Evolutionary conservation across 2,888 invertebrate genomes (phyloP).

Genomic region (Agonum fuliginosum): DNA sequence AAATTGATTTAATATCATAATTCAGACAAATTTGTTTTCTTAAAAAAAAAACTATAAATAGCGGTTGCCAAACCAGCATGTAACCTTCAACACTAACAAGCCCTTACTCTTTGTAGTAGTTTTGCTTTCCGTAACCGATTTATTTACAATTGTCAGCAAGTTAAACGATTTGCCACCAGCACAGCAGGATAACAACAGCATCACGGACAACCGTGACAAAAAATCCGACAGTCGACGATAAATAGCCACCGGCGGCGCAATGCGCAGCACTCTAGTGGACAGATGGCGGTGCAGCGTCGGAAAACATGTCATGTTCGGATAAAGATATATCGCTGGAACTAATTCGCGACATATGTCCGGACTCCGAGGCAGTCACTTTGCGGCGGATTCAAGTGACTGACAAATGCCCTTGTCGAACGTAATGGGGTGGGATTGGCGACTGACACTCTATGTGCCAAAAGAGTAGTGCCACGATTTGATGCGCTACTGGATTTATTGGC

Average conservation of each 20-base stretch:
- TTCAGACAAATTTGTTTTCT: too few relatives aligned
- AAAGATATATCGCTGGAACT: constrained; percentile 56
- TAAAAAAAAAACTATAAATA: too few relatives aligned
- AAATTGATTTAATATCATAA: too few relatives aligned
- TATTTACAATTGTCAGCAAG: neutral
- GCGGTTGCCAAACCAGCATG: too few relatives aligned
- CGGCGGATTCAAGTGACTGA: too few relatives aligned
- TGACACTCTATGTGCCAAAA: too few relatives aligned
- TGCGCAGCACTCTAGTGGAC: constrained; percentile 3
- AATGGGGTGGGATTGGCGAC: constrained; percentile 3
- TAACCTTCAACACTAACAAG: too few relatives aligned
- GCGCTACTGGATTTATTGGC: too few relatives aligned
- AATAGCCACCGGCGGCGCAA: neutral
- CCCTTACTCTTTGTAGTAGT: too few relatives aligned
- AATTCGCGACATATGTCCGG: constrained; percentile 54
- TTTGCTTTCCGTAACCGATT: neutral
- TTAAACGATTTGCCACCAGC: too few relatives aligned
- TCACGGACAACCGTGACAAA: neutral
- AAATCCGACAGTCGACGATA: constrained; percentile 20
- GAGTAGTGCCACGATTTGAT: too few relatives aligned
- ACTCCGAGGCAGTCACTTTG: too few relatives aligned
- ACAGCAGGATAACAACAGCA: neutral
- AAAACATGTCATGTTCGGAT: constrained; percentile 53
- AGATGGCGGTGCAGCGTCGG: constrained; percentile 4
- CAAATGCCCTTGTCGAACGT: constrained; percentile 2